Evolutionary conservation across 2,113 vertebrate species (phyloP), one percentile per base, ranked within the genome.

Genomic region (Rana temporaria): DNA sequence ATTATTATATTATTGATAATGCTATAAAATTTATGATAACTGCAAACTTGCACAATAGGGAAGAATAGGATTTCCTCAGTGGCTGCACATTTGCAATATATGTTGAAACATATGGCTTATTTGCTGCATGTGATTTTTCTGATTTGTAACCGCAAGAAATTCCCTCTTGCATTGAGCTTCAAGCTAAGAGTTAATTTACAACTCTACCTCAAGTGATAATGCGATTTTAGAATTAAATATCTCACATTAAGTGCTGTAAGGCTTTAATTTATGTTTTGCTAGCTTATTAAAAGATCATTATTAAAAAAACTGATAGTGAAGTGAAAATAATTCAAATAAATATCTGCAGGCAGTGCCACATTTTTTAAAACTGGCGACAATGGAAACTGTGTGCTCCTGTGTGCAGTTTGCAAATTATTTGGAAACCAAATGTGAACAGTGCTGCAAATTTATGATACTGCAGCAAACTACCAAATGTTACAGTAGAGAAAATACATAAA

Each of bases 211-310:
- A 24, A 81, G 79, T 73, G 79, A 81, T 81, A 72, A 81, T 81
- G 60, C 68, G 55, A 73, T 64, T 64, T 81, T 81, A 73, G 62
- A 81, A 81, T 81, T 73, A 81, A 81, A 64, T 73, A 65, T 81
- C 79, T 73, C 69, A 65, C 69, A 73, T 81, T 73, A 73, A 81
- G 56, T 65, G 68, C 69, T 65, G 79, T 55, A 56, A 55, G 24
- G 57, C 53, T 73, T 11, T 73, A 73, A 73, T 65, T 81, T 73
- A 81, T 65, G 69, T 65, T 30, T 65, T 16, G 24, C 7, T 22
- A 73, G 79, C 69, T 65, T 81, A 81, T 81, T 81, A 81, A 81
- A 81, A 73, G 69, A 81, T 64, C 42, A 73, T 81, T 72, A 73
- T 73, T 65, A 56, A 20, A 65, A 81, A 79, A 81, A 63, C 20